A percentile compares a stretch with the other conserved stretches of the same genome.
phyloP scores from a whole-genome alignment of 2,888 invertebrate genomes.

The Acanthacorydalis orientalis region DNA sequence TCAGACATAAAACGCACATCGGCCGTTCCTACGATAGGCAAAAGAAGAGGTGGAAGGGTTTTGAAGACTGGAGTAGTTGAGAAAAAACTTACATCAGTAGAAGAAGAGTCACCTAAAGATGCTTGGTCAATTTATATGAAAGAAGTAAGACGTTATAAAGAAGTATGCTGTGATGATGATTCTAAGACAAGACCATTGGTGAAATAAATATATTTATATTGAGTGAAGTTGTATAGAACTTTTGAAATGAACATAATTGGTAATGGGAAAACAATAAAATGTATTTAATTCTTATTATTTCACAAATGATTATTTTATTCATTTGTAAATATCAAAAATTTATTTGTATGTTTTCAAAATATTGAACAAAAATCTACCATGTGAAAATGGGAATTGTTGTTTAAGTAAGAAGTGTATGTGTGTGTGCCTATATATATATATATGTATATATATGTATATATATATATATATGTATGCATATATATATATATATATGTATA shows the following conservation, averaged over 20 bases:
- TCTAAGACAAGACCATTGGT: slow-evolving; percentile 79
- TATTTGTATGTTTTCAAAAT: too few species aligned
- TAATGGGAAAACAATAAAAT: slow-evolving; percentile 19
- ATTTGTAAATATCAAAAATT: neutral
- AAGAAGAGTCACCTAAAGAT: slow-evolving; percentile 54
- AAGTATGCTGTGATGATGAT: slow-evolving; percentile 83
- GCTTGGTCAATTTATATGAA: slow-evolving; percentile 89
- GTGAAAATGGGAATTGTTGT: too few species aligned
- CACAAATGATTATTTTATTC: neutral
- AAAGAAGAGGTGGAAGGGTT: slow-evolving; percentile 70
- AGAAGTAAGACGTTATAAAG: slow-evolving; percentile 84
- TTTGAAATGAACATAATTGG: too few species aligned
- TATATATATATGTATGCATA: too few species aligned
- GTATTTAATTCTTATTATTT: slow-evolving; percentile 22
- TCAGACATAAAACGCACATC: slow-evolving; percentile 27
- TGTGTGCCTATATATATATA: too few species aligned
- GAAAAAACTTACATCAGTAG: slow-evolving; percentile 52
- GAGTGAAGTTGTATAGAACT: slow-evolving; percentile 9
- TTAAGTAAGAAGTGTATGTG: neutral
- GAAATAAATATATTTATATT: slow-evolving; percentile 38
- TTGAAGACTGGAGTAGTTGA: slow-evolving; percentile 82
- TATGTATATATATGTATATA: too few species aligned
- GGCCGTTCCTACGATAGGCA: slow-evolving; percentile 43
- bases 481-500: too few species aligned
- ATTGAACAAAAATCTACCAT: too few species aligned